Percentiles rank a stretch among this genome's conserved stretches.
phyloP scores from a whole-genome alignment of 2,113 vertebrate species.

The Plestiodon gilberti region DNA sequence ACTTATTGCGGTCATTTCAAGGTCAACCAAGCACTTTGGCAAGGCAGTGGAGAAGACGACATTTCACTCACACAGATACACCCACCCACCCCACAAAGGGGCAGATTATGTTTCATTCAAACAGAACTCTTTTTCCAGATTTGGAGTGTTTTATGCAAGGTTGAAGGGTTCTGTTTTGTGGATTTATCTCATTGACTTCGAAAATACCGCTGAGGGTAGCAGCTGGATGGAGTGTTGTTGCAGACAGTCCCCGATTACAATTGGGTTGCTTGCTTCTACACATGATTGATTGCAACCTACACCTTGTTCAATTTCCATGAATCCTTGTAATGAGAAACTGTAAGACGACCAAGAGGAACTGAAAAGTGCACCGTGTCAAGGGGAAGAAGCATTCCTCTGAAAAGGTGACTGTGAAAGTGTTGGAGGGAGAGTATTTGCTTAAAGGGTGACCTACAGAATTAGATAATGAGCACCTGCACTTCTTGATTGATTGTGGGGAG shows the following conservation, averaged over 20 bases:
- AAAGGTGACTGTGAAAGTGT: constrained; percentile 11
- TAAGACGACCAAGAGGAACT: constrained; percentile 37
- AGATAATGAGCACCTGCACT: background rate
- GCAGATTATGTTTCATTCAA: background rate
- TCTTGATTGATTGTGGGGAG: background rate
- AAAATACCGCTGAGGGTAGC: constrained; percentile 33
- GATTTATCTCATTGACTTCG: constrained; percentile 37
- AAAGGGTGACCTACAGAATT: background rate
- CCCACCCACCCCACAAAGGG: background rate
- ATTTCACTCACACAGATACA: background rate
- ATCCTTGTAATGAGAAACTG: constrained; percentile 47
- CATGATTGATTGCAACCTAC: constrained; percentile 32
- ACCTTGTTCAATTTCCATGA: constrained; percentile 18
- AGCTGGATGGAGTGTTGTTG: background rate
- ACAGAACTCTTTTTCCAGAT: background rate
- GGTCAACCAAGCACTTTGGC: constrained; percentile 11
- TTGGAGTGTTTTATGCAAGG: constrained; percentile 5
- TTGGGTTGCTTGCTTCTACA: constrained; percentile 50
- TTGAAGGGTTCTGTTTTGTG: background rate
- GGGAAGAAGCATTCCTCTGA: constrained; percentile 15
- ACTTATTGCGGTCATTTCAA: background rate
- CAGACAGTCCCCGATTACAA: constrained; percentile 25
- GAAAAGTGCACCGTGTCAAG: background rate
- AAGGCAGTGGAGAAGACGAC: background rate
- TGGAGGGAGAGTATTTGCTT: constrained; percentile 7